Evolutionary conservation across 2,888 invertebrate genomes (phyloP), one percentile per base, ranked within the genome.

Genomic region (Aproaerema taeniolella): DNA sequence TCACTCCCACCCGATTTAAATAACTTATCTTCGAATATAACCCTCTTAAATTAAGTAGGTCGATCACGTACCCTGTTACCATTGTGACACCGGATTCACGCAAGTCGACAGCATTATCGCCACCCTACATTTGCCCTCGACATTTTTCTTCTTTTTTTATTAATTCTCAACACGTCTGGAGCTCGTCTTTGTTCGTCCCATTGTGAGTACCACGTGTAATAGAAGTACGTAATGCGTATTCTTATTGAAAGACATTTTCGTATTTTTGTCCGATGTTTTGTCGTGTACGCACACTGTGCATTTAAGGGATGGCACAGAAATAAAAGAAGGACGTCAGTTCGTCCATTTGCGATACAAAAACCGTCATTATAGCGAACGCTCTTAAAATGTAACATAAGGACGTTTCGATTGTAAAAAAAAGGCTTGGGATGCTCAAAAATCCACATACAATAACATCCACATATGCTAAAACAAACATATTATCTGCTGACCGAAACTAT

Each of bases 81-180:
- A 78, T 79, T 80, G 78, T 79, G 68, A 68, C 67, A 67, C 53
- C 58, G 60, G 58, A 67, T 71, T 75, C 67, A 66, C 64, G 61
- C 64, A 62, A 76, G 63, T 68, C 65, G 61, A 61, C 59, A 50
- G 74, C 57, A 64, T 76, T 73, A 70, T 59, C 66, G 50, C 57
- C 74, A 62, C 76, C 73, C 73, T 60, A 65, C 61, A 60, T 69
- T 72, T 72, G 63, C 61, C 62, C 67, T 61, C 59, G 56, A 50
- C 15, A 25, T 31, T 31, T 31, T 28, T 38, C 61, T 74, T 32
- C 62, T 75, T 79, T 75, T 76, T 74, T 74, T 73, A 71, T 72
- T 74, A 79, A 83, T 83, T 83, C 85, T 54, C 65, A 46, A 61
- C 82, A 81, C 85, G 85, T 83, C 62, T 62, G 51, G 31, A 50